Evolutionary conservation across 2,888 invertebrate species (phyloP), one percentile per base, ranked within the genome.

Genomic region (Plagodis dolabraria): DNA sequence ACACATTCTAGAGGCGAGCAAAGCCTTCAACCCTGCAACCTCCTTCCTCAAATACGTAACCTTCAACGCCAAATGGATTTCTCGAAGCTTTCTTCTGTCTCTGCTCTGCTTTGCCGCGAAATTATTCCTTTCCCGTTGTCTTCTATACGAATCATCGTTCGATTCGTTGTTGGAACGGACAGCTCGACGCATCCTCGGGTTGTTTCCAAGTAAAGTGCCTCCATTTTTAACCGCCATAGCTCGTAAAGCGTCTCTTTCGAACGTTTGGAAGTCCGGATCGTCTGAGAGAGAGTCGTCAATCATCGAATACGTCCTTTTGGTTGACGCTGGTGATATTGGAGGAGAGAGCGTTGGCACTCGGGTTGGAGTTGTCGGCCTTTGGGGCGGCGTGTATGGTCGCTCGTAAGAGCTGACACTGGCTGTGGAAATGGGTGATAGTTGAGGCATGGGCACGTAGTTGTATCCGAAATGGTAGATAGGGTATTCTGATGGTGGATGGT

Each of bases 61-160:
- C 57, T 98, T 94, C 44, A 98, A 95, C 0, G 98, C 97, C 42
- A 98, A 95, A 76, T 98, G 98, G 70, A 99, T 98, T 82, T 99
- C 99, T 74, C 98, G 97, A 46, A 96, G 95, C 71, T 98, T 94
- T 60, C 99, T 93, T 0, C 98, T 95, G 76, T 99, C 99, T 5
- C 99, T 93, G 0, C 98, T 98, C 70, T 98, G 94, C 85, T 99
- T 99, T 0, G 99, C 99, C 0, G 99, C 99, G 65, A 96, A 97
- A 82, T 99, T 99, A 84, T 99, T 99, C 79, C 98, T 97, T 67
- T 96, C 94, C 8, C 99, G 91, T 57, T 98, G 94, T 73, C 97
- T 98, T 92, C 96, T 96, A 80, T 99, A 99, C 0, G 96, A 95
- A 5, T 96, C 96, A 79, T 98, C 96, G 0, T 96, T 47, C 66